A percentile compares a stretch with the other conserved stretches of the same genome.
These are phyloP conservation scores for Ceratina australensis DNA, from an alignment of 1,140 invertebrate genomes.

Conservation along the genomic window DNA sequence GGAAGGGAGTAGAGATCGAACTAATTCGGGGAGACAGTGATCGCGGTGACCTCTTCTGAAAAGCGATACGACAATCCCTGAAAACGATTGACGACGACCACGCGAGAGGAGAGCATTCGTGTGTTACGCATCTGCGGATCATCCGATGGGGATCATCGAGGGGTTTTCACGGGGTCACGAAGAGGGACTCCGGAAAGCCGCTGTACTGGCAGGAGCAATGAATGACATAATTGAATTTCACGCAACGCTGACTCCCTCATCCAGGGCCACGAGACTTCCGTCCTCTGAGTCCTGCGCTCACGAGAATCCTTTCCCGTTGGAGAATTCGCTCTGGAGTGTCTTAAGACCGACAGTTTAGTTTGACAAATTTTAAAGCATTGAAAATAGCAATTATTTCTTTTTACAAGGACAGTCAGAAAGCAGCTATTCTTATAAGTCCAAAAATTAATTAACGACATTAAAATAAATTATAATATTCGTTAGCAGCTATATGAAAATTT, in stretches of 20 bases:
- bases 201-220: slow-evolving; percentile 62
- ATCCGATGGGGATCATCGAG: slow-evolving; percentile 66
- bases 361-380: too few species aligned
- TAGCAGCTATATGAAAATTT: too few species aligned
- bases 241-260: slow-evolving; percentile 65
- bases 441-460: too few species aligned
- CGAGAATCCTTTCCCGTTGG: slow-evolving; percentile 16
- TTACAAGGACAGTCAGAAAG: too few species aligned
- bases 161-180: slow-evolving; percentile 30
- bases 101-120: slow-evolving; percentile 58
- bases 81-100: slow-evolving; percentile 17
- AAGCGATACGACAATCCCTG: slow-evolving; percentile 59
- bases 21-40: slow-evolving; percentile 74
- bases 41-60: slow-evolving; percentile 69
- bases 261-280: not conserved
- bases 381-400: too few species aligned
- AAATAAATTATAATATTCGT: too few species aligned
- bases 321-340: slow-evolving; percentile 27
- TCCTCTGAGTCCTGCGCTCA: not conserved
- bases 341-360: not conserved
- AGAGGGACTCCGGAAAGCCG: slow-evolving; percentile 17
- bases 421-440: too few species aligned
- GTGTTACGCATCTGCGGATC: slow-evolving; percentile 74
- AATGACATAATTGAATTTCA: slow-evolving; percentile 78
- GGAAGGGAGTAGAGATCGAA: slow-evolving; percentile 18